Percentiles rank a stretch among this genome's conserved stretches.
Evolutionary conservation across 1,140 invertebrate species (phyloP).

Genomic region (Trichonephila clavipes): DNA sequence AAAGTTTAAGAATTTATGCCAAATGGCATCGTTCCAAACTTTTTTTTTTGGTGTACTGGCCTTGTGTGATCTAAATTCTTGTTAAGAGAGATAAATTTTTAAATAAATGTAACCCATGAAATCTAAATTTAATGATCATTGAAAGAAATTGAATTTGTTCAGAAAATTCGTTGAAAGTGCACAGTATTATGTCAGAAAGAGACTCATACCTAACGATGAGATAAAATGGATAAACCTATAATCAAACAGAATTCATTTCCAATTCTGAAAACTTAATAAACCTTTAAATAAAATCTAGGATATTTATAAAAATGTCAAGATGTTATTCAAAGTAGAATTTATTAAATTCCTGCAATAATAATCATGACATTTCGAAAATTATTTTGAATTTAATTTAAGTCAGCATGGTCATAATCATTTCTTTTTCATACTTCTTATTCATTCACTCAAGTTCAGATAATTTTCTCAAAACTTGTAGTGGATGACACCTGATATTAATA

Average conservation of each 20-base stretch:
- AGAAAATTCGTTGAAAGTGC: background rate
- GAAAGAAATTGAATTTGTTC: background rate
- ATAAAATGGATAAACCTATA: background rate
- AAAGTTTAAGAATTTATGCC: constrained; percentile 14
- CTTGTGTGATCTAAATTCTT: background rate
- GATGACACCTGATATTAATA: too few species aligned
- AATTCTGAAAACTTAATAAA: too few species aligned
- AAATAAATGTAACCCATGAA: background rate
- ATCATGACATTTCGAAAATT: too few species aligned
- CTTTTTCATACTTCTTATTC: too few species aligned
- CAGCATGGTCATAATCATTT: too few species aligned
- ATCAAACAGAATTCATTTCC: too few species aligned
- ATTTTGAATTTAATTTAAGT: too few species aligned
- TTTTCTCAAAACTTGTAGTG: too few species aligned
- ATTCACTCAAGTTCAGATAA: too few species aligned
- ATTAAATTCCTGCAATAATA: too few species aligned
- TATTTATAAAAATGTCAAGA: background rate
- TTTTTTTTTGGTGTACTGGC: background rate
- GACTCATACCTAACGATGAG: background rate
- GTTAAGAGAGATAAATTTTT: background rate
- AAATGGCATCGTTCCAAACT: constrained; percentile 6
- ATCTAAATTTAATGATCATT: background rate
- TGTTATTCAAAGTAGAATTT: background rate
- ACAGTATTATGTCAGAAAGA: background rate
- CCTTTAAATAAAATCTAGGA: too few species aligned